Evolutionary conservation across 1,140 invertebrate genomes (phyloP).

Genomic region (Papilio glaucus): DNA sequence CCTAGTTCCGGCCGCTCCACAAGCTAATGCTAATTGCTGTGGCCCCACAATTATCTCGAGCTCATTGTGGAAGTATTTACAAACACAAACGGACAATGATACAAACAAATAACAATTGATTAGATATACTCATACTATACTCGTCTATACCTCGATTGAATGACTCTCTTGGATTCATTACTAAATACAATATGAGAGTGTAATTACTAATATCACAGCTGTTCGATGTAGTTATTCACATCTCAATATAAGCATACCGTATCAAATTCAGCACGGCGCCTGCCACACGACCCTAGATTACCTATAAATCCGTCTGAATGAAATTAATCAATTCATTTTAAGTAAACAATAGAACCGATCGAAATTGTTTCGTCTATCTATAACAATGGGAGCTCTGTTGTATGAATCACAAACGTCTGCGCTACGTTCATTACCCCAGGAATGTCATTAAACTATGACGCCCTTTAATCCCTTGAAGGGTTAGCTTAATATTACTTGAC

Average conservation of each 20-base stretch:
- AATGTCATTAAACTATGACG: background rate
- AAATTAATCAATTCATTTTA: background rate
- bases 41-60: slow-evolving; percentile 27
- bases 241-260: background rate
- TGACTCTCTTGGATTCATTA: slow-evolving; percentile 15
- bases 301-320: background rate
- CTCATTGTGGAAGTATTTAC: slow-evolving; percentile 37
- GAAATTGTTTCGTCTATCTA: background rate
- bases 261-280: background rate
- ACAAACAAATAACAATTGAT: slow-evolving; percentile 36
- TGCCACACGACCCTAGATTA: background rate
- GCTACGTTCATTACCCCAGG: background rate
- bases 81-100: slow-evolving; percentile 38
- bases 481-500: no score
- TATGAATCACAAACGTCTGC: background rate
- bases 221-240: background rate
- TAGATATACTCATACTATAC: slow-evolving; percentile 19
- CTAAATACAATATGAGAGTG: background rate
- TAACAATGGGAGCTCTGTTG: background rate
- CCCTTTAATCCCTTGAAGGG: background rate
- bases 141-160: slow-evolving; percentile 3
- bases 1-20: slow-evolving; percentile 23
- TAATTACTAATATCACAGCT: background rate
- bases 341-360: slow-evolving; percentile 1
- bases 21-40: slow-evolving; percentile 28